Conservation (phyloP, 1,140 invertebrate species). For the Trichoplusia ni region DNA sequence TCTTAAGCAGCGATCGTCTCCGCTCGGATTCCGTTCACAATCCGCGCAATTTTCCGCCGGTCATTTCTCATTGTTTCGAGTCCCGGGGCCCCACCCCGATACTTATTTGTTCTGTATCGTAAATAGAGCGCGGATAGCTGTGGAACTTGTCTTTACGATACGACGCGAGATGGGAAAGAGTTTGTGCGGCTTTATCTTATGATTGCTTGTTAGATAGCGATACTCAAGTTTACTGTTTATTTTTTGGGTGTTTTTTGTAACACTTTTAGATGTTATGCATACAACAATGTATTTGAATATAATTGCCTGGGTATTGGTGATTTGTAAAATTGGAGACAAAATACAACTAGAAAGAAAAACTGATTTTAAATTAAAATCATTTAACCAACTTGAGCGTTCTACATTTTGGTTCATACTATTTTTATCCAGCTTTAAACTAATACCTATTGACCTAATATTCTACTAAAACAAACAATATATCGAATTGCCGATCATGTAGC, state of each 20-base stretch:
- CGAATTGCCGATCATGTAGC: too few species aligned
- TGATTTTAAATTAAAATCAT: too few species aligned
- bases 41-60: slow-evolving; percentile 77
- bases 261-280: too few species aligned
- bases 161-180: slow-evolving; percentile 21
- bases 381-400: too few species aligned
- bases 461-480: too few species aligned
- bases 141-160: slow-evolving; percentile 63
- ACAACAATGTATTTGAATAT: too few species aligned
- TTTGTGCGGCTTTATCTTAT: slow-evolving; percentile 15
- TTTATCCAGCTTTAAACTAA: too few species aligned
- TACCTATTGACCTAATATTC: too few species aligned
- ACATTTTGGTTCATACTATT: too few species aligned
- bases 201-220: slow-evolving; percentile 21
- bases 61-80: slow-evolving; percentile 78
- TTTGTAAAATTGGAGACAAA: too few species aligned
- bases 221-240: background rate
- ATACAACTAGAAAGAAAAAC: too few species aligned
- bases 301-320: too few species aligned
- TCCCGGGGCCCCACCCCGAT: slow-evolving; percentile 50
- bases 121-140: slow-evolving; percentile 54
- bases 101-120: slow-evolving; percentile 62
- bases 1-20: slow-evolving; percentile 47
- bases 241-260: background rate
- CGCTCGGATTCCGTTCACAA: slow-evolving; percentile 57